Evolutionary conservation across 30 jellyfish, hydroid and myxozoan genomes (phyloP).

Genomic region (Morbakka virulenta): DNA sequence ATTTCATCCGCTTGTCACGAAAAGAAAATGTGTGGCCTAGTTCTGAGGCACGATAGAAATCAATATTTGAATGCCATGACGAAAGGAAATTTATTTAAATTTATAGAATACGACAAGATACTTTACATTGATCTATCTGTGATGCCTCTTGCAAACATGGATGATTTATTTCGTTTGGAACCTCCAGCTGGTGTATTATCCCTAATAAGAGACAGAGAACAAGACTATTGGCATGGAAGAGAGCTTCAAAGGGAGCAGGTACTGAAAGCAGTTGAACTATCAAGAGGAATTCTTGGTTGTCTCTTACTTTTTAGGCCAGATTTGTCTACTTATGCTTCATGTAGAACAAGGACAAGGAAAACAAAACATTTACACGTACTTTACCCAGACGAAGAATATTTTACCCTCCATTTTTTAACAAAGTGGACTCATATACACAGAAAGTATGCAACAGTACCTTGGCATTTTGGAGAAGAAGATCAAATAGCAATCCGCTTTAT

Average conservation of each 20-base stretch:
- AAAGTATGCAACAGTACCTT: constrained; percentile 44
- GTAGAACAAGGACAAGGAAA: constrained; percentile 2
- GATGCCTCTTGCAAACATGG: constrained; percentile 24
- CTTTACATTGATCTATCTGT: constrained; percentile 20
- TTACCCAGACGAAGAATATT: constrained; percentile 51
- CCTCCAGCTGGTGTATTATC: constrained; percentile 68
- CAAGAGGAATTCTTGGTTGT: constrained; percentile 55
- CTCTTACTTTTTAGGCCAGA: constrained; percentile 44
- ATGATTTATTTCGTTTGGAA: constrained; percentile 39
- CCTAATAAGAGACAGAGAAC: constrained; percentile 13
- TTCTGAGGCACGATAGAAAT: neutral
- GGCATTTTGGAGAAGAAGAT: too few relatives aligned
- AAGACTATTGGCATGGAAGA: constrained; percentile 33
- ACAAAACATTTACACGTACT: constrained; percentile 4
- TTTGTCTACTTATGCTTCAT: constrained; percentile 5
- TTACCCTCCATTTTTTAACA: constrained; percentile 11
- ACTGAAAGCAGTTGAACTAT: constrained; percentile 25
- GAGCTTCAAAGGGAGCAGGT: constrained; percentile 39
- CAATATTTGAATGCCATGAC: constrained; percentile 19
- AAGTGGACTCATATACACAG: constrained; percentile 64
- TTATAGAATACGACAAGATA: constrained; percentile 50
- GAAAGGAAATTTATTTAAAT: constrained; percentile 45
- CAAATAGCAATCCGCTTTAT: too few relatives aligned
- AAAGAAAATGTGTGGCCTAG: neutral
- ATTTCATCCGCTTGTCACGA: neutral